phyloP scores from a whole-genome alignment of 2,888 invertebrate species.

The Apamea epomidion region DNA sequence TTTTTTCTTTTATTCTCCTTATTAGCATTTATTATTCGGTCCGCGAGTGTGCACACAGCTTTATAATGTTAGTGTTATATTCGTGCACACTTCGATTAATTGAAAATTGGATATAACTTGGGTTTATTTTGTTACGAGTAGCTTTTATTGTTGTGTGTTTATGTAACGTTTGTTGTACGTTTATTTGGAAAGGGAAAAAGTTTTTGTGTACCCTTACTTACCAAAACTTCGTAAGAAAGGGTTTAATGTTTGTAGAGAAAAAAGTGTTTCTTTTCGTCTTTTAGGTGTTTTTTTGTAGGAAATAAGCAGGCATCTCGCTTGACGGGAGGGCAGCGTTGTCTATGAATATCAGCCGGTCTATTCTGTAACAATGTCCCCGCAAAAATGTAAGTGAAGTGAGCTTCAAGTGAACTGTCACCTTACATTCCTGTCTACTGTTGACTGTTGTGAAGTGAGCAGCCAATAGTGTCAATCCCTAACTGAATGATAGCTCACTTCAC shows the following conservation, averaged over 20 bases:
- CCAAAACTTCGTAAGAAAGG: slow-evolving; percentile 10
- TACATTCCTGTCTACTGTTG: too few species aligned
- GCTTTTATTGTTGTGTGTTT: slow-evolving; percentile 45
- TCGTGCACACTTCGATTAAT: slow-evolving; percentile 66
- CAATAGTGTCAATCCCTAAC: too few species aligned
- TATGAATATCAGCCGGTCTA: too few species aligned
- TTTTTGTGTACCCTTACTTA: not conserved
- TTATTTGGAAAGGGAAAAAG: slow-evolving; percentile 25
- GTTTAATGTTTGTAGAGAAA: not conserved
- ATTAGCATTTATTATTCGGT: not conserved
- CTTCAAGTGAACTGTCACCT: too few species aligned
- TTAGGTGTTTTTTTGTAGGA: not conserved
- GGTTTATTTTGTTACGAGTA: slow-evolving; percentile 45
- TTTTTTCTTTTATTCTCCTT: too few species aligned
- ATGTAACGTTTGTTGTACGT: slow-evolving; percentile 30
- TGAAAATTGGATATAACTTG: slow-evolving; percentile 63
- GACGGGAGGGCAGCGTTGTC: too few species aligned
- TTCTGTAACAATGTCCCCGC: too few species aligned
- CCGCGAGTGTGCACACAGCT: slow-evolving; percentile 53
- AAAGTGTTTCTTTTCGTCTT: not conserved
- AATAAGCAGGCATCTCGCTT: not conserved
- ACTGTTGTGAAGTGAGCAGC: too few species aligned
- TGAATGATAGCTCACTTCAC: too few species aligned
- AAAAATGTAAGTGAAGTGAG: too few species aligned
- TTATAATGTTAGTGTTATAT: slow-evolving; percentile 70